Conservation (phyloP, 2,113 vertebrate genomes). For the Oryzias woworae region DNA sequence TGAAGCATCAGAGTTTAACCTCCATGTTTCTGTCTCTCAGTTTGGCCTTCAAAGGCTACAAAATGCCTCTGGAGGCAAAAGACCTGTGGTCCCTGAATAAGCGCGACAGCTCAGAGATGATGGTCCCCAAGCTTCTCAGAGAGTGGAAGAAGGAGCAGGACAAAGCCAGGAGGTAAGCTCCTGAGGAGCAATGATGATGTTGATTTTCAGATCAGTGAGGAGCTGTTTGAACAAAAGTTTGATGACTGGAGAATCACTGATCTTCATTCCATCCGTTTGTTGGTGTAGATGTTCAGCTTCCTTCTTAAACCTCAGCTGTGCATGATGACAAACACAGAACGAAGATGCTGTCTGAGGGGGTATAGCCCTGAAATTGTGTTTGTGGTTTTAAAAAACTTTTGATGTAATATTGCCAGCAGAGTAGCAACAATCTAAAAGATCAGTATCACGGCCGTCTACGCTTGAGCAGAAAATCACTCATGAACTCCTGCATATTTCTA, state of each 20-base stretch:
- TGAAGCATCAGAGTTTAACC: slow-evolving; percentile 1
- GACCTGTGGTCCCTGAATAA: slow-evolving; percentile 92
- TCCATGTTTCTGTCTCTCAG: slow-evolving; percentile 66
- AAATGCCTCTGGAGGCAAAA: slow-evolving; percentile 84
- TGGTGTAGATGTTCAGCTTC: too few species aligned
- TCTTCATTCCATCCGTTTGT: too few species aligned
- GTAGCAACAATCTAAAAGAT: background rate
- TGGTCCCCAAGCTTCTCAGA: slow-evolving; percentile 82
- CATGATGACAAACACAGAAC: too few species aligned
- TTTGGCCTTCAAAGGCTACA: slow-evolving; percentile 89
- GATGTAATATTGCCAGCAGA: background rate
- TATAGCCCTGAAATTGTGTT: too few species aligned
- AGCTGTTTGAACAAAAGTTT: too few species aligned
- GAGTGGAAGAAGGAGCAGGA: slow-evolving; percentile 87
- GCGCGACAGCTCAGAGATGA: slow-evolving; percentile 79
- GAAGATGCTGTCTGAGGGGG: too few species aligned
- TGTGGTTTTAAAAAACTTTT: background rate
- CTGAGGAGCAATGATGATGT: background rate
- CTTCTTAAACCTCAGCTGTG: too few species aligned
- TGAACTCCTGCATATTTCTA: too few species aligned
- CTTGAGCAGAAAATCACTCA: too few species aligned
- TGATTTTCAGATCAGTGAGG: too few species aligned
- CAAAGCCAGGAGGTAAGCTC: slow-evolving; percentile 68
- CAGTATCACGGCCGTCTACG: background rate
- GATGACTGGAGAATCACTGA: too few species aligned